Evolutionary conservation across 2,113 vertebrate genomes (phyloP), one percentile per base, ranked within the genome.

Genomic region (Cyprinodon brontotheroides): DNA sequence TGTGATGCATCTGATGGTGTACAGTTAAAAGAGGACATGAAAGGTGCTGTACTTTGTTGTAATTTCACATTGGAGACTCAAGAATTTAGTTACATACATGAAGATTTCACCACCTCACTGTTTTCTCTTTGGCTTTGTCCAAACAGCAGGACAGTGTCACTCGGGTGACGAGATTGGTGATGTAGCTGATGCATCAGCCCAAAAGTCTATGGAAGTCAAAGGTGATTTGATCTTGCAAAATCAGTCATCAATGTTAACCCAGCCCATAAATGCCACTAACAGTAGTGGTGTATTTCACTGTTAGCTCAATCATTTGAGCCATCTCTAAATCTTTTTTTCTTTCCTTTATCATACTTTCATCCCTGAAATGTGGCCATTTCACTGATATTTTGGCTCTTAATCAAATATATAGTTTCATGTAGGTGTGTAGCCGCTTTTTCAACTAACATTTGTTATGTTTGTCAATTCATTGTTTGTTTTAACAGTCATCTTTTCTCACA

Each of bases 61-160:
- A 88, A 86, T 67, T 80, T 86, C 78, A 87, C 73, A 82, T 81
- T 90, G 84, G 74, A 70, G 59, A 86, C 64, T 82, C 68, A 83
- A 86, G 29, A 75, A 88, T 86, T 87, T 69, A 77, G 74, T 75
- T 73, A 66, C 63, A 61, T 74, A 72, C 65, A 15, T 86, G 79
- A 90, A 73, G 61, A 73, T 74, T 75, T 87, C 79, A 87, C 85
- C 81, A 86, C 88, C 92, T 93, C 83, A 94, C 89, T 94, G 88
- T 94, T 93, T 92, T 94, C 87, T 94, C 84, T 94, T 93, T 94
- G 94, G 93, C 91, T 95, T 94, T 93, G 90, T 94, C 91, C 92
- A 92, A 93, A 93, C 94, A 94, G 94, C 93, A 91, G 87, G 91
- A 78, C 92, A 90, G 84, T 89, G 92, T 92, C 93, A 97, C 0